phyloP scores from a whole-genome alignment of 1,140 invertebrate species.

The Tribolium castaneum region DNA sequence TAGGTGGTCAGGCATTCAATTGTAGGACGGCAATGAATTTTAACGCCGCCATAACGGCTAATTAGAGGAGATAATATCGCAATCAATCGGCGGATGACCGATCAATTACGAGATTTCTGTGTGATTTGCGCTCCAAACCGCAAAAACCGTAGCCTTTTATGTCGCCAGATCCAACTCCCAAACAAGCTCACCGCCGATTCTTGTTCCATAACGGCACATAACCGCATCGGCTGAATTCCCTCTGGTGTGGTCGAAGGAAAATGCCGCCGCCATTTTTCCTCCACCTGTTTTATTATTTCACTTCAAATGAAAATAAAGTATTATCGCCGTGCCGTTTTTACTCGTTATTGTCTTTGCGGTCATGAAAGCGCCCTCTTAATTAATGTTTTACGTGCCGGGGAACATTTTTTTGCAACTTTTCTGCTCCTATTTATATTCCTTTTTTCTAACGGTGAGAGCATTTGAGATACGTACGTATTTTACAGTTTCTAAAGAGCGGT shows the following conservation, averaged over 20 bases:
- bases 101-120: constrained; percentile 18
- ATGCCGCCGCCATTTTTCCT: background rate
- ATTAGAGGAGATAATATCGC: constrained; percentile 25
- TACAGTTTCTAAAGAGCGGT: constrained; percentile 35
- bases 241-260: constrained; percentile 18
- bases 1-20: constrained; percentile 13
- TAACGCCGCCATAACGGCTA: constrained; percentile 5
- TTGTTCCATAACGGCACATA: constrained; percentile 16
- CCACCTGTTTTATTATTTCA: background rate
- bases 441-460: constrained; percentile 21
- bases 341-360: background rate
- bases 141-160: constrained; percentile 17
- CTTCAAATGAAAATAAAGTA: constrained; percentile 26
- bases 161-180: constrained; percentile 5
- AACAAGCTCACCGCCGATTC: constrained; percentile 5
- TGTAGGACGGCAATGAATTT: constrained; percentile 20
- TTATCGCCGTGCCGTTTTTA: constrained; percentile 10
- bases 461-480: constrained; percentile 19
- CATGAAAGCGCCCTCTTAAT: constrained; percentile 25
- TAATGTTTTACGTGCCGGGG: constrained; percentile 25
- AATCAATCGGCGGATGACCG: constrained; percentile 16
- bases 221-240: constrained; percentile 9
- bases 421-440: constrained; percentile 22
- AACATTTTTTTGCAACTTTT: constrained; percentile 18
- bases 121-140: background rate